phyloP scores from a whole-genome alignment of 2,888 invertebrate species.

The Acleris cristana region DNA sequence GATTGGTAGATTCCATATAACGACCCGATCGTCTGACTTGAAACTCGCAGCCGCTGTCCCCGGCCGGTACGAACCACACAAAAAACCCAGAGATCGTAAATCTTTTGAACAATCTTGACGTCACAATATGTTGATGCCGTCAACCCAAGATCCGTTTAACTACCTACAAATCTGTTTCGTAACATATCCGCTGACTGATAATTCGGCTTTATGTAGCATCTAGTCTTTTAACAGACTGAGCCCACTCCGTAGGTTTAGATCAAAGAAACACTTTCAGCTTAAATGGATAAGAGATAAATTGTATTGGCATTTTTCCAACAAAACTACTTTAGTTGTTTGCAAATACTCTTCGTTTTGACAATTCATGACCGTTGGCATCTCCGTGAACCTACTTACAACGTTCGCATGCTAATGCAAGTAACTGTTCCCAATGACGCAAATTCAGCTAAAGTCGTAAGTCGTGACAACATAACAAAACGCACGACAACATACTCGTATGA shows the following conservation, averaged over 20 bases:
- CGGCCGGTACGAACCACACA: slow-evolving; percentile 53
- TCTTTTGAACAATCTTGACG: slow-evolving; percentile 58
- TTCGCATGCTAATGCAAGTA: slow-evolving; percentile 21
- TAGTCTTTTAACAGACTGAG: slow-evolving; percentile 1
- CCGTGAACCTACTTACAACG: slow-evolving; percentile 6
- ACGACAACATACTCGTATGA: slow-evolving; percentile 14
- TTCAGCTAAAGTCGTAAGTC: slow-evolving; percentile 14
- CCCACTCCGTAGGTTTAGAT: not conserved
- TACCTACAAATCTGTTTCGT: slow-evolving; percentile 35
- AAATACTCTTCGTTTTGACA: slow-evolving; percentile 1
- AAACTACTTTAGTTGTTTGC: slow-evolving; percentile 5
- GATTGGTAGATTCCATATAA: slow-evolving; percentile 42
- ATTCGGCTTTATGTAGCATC: slow-evolving; percentile 28
- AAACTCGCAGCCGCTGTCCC: slow-evolving; percentile 54
- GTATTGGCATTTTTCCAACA: not conserved
- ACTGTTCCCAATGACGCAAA: slow-evolving; percentile 27
- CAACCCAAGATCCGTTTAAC: slow-evolving; percentile 54
- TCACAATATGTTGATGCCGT: slow-evolving; percentile 53
- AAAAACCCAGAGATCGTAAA: slow-evolving; percentile 52
- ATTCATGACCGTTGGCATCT: slow-evolving; percentile 12
- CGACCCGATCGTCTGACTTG: slow-evolving; percentile 44
- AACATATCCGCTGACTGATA: slow-evolving; percentile 10
- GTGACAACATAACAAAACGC: slow-evolving; percentile 28
- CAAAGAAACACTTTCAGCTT: not conserved
- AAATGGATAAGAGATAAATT: too few relatives aligned